Evolutionary conservation across 2,113 vertebrate genomes (phyloP).

Genomic region (Gallinago paraguaiae): DNA sequence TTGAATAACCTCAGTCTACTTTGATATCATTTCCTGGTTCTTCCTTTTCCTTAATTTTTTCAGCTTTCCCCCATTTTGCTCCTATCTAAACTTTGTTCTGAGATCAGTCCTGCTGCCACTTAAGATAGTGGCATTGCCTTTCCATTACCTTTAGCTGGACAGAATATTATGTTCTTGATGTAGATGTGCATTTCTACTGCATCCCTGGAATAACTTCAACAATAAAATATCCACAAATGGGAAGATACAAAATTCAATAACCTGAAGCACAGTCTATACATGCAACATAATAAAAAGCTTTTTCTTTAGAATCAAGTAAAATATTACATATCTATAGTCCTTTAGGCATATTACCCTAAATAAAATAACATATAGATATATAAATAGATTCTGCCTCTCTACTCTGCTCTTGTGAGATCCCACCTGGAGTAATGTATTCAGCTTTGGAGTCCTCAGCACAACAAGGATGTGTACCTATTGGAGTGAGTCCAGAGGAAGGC

Average conservation of each 20-base stretch:
- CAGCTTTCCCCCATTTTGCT: neutral
- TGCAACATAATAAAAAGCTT: neutral
- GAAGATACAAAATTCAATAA: neutral
- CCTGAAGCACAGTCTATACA: neutral
- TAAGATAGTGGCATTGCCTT: neutral
- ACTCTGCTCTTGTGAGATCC: neutral
- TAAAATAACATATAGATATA: neutral
- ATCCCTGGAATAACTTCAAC: neutral
- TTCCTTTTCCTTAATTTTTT: neutral
- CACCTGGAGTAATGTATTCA: neutral
- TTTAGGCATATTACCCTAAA: neutral
- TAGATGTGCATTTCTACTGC: neutral
- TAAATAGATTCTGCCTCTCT: neutral
- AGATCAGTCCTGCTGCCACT: neutral
- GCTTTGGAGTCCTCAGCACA: neutral
- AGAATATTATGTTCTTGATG: neutral
- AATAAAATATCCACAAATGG: neutral
- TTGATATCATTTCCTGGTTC: neutral
- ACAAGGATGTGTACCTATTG: neutral
- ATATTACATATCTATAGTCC: neutral
- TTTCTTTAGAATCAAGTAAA: neutral
- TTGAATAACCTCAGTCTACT: neutral
- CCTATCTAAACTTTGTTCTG: neutral
- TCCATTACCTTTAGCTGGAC: neutral
- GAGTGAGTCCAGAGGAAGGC: neutral